Percentiles rank a stretch among this genome's conserved stretches.
phyloP scores from a whole-genome alignment of 2,797 vertebrate genomes.

The Lemur catta region DNA sequence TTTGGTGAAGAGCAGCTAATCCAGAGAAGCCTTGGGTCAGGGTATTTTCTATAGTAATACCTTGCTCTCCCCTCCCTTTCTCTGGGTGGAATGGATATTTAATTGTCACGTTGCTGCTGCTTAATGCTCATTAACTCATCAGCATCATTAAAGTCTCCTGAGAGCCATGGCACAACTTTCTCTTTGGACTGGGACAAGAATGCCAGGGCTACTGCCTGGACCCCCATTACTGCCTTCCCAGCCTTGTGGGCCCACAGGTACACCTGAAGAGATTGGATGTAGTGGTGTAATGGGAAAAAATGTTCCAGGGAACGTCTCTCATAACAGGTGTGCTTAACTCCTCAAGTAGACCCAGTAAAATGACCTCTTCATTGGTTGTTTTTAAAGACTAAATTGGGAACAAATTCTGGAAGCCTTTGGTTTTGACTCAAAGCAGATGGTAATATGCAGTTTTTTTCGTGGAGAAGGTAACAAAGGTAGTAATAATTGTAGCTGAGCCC shows the following conservation, averaged over 20 bases:
- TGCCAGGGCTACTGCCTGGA: background rate
- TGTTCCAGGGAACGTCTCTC: background rate
- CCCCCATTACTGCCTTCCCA: background rate
- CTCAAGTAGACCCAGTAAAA: background rate
- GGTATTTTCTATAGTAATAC: background rate
- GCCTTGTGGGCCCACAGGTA: rapidly evolving
- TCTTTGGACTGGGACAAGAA: background rate
- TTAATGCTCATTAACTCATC: background rate
- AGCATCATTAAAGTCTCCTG: background rate
- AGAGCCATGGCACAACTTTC: background rate
- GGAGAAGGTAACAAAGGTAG: background rate
- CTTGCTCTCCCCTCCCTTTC: background rate
- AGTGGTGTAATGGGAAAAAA: background rate
- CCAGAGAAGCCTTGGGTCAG: background rate
- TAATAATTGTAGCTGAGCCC: background rate
- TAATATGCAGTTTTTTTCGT: background rate
- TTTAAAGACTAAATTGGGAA: background rate
- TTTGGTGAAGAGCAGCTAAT: background rate
- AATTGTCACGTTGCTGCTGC: background rate
- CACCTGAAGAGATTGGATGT: background rate
- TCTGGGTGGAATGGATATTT: background rate
- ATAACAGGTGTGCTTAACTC: background rate
- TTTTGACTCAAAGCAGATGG: background rate
- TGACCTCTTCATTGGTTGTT: background rate
- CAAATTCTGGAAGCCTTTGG: background rate